These are phyloP conservation scores for Gambusia yucatana DNA, from an alignment of 2,797 vertebrate genomes.

Conservation along the genomic window DNA sequence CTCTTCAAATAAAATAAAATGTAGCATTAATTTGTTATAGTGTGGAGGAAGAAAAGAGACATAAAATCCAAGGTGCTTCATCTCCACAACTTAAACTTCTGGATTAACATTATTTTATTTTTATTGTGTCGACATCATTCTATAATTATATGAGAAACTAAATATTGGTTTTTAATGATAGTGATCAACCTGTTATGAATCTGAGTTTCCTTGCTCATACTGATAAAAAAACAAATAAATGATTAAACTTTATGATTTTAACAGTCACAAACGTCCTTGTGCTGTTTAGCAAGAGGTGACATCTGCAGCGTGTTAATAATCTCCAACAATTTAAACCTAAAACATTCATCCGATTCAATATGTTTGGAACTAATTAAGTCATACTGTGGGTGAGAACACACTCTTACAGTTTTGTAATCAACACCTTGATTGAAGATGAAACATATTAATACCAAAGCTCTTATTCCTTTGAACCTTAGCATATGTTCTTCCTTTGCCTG, in stretches of 20 bases:
- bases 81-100: background rate
- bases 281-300: background rate
- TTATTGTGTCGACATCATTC: background rate
- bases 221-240: background rate
- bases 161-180: background rate
- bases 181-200: background rate
- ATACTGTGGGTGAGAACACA: slow-evolving; percentile 46
- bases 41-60: background rate
- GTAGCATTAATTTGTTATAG: background rate
- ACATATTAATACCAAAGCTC: slow-evolving; percentile 18
- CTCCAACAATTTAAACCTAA: slow-evolving; percentile 5
- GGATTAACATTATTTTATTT: background rate
- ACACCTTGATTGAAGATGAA: slow-evolving; percentile 28
- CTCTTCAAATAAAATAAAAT: background rate
- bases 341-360: slow-evolving; percentile 8
- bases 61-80: background rate
- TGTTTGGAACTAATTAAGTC: slow-evolving; percentile 35
- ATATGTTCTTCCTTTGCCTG: slow-evolving; percentile 33
- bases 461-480: slow-evolving; percentile 15
- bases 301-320: background rate
- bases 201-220: background rate
- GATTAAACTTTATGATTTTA: background rate
- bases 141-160: background rate
- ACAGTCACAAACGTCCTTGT: background rate
- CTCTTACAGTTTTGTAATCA: slow-evolving; percentile 45